Percentiles rank a stretch among this genome's conserved stretches.
Conservation (phyloP, 2,113 vertebrate species). For the Hyperopisus bebe region DNA sequence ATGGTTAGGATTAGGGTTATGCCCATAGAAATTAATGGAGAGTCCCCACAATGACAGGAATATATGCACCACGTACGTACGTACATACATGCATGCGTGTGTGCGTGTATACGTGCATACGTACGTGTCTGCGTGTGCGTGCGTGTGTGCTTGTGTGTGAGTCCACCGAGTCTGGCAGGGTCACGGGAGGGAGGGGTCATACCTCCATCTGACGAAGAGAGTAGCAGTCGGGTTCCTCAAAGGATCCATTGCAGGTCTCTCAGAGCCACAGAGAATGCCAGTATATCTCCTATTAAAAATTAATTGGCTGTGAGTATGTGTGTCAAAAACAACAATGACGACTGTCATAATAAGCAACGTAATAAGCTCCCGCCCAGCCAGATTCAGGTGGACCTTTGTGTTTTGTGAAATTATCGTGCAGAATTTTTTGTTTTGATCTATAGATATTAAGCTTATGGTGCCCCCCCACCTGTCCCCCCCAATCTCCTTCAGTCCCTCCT, state of each 20-base stretch:
- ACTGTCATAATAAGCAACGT: background rate
- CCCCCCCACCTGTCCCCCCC: conserved; percentile 5
- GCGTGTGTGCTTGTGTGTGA: background rate
- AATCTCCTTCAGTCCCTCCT: conserved; percentile 21
- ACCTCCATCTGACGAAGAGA: background rate
- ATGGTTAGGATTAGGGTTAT: background rate
- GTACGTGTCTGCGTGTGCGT: background rate
- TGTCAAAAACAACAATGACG: background rate
- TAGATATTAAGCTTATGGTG: background rate
- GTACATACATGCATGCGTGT: background rate
- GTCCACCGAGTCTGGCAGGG: background rate
- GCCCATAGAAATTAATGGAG: background rate
- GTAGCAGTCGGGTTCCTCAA: background rate
- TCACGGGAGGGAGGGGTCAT: background rate
- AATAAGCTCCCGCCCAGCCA: background rate
- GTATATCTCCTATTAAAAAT: background rate
- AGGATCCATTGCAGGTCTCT: background rate
- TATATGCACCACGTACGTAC: background rate
- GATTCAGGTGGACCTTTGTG: background rate
- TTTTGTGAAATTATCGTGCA: background rate
- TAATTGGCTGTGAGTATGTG: background rate
- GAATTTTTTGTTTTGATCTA: background rate
- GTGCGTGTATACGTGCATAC: background rate
- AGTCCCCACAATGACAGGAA: background rate
- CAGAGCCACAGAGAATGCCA: background rate